Percentiles rank a stretch among this genome's conserved stretches.
These are phyloP conservation scores for Balearica regulorum DNA, from an alignment of 2,797 vertebrate species.

Conservation along the genomic window DNA sequence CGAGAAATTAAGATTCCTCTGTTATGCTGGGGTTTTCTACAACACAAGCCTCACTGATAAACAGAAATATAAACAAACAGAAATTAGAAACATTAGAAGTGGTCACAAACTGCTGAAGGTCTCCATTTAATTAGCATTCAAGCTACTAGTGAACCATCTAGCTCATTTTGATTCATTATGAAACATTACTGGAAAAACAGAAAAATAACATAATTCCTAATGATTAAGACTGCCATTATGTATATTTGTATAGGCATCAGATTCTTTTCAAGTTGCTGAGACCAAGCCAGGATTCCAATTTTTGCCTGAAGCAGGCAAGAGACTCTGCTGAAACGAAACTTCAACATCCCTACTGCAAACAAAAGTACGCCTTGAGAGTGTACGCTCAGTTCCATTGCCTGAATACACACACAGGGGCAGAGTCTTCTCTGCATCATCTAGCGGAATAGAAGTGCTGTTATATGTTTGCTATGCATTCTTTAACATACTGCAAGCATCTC, in stretches of 20 bases:
- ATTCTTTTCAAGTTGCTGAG: slow-evolving; percentile 63
- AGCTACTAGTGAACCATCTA: slow-evolving; percentile 18
- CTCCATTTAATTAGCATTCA: slow-evolving; percentile 58
- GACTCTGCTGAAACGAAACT: slow-evolving; percentile 16
- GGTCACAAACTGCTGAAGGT: slow-evolving; percentile 35
- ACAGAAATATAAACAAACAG: slow-evolving; percentile 44
- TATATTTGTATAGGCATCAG: slow-evolving; percentile 55
- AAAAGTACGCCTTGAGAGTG: neutral
- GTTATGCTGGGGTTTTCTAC: neutral
- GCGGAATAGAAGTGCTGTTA: neutral
- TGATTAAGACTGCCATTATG: slow-evolving; percentile 57
- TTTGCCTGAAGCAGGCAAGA: slow-evolving; percentile 42
- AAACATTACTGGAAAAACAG: slow-evolving; percentile 51
- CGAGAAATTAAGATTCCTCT: slow-evolving; percentile 32
- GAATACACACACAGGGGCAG: neutral
- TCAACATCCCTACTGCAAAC: neutral
- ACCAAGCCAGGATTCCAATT: slow-evolving; percentile 41
- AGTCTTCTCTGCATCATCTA: neutral
- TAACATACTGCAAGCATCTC: neutral
- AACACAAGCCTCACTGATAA: neutral
- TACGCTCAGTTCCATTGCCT: neutral
- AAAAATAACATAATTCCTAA: slow-evolving; percentile 66
- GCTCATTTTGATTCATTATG: slow-evolving; percentile 56
- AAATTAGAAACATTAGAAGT: slow-evolving; percentile 54
- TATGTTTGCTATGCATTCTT: neutral